Evolutionary conservation across 2,888 invertebrate genomes (phyloP).

Genomic region (Biston betularia): DNA sequence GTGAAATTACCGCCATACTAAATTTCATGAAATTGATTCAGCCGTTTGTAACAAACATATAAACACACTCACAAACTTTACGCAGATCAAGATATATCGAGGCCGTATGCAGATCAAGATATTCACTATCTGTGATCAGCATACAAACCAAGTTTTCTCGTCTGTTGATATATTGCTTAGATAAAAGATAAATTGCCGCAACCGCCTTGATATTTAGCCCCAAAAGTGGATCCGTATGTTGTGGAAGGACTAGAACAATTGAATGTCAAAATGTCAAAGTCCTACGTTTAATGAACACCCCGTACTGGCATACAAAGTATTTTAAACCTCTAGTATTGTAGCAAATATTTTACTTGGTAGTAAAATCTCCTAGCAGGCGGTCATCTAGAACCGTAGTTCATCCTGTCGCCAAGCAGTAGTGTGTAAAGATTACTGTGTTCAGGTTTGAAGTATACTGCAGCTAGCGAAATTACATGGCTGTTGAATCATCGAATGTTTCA

Average conservation of each 20-base stretch:
- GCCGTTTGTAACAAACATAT: no score
- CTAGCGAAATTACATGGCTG: no score
- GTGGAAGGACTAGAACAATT: slow-evolving; percentile 36
- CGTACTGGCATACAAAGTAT: slow-evolving; percentile 9
- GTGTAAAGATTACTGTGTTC: no score
- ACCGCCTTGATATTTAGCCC: slow-evolving; percentile 37
- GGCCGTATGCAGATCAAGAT: background rate
- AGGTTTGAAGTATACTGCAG: no score
- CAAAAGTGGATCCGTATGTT: slow-evolving; percentile 29
- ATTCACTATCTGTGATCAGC: background rate
- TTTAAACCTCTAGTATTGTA: background rate
- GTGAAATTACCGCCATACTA: no score
- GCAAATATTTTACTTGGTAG: no score
- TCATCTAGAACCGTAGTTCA: no score
- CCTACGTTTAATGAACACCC: slow-evolving; percentile 38
- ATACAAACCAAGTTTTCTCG: background rate
- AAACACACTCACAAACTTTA: no score
- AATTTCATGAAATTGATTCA: no score
- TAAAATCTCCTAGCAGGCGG: no score
- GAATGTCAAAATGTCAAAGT: slow-evolving; percentile 39
- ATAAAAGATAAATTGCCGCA: slow-evolving; percentile 3
- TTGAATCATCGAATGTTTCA: no score
- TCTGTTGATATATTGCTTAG: background rate
- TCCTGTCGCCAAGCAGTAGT: no score
- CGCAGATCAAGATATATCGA: background rate